Percentiles rank a stretch among this genome's conserved stretches.
phyloP scores from a whole-genome alignment of 2,797 vertebrate species.

The Falco rusticolus region DNA sequence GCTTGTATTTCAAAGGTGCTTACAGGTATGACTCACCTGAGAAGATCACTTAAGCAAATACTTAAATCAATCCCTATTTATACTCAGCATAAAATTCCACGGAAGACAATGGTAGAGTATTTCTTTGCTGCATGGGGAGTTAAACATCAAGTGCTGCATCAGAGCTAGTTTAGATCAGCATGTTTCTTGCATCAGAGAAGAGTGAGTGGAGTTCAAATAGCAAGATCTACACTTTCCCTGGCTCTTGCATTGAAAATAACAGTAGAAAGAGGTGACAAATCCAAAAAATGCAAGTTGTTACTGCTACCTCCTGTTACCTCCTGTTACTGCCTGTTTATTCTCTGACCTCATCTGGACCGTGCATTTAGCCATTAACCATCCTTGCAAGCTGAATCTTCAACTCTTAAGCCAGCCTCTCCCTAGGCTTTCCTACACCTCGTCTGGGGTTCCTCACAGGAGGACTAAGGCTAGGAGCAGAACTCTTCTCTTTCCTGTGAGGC shows the following conservation, averaged over 20 bases:
- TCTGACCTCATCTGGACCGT: accelerated
- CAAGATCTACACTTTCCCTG: not conserved
- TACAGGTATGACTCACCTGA: not conserved
- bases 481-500: not conserved
- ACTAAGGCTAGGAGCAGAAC: not conserved
- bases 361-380: not conserved
- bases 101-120: not conserved
- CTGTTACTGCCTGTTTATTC: not conserved
- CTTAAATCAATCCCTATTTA: not conserved
- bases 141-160: not conserved
- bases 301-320: not conserved
- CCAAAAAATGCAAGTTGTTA: not conserved
- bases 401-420: not conserved
- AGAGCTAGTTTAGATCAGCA: not conserved
- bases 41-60: not conserved
- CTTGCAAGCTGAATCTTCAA: not conserved
- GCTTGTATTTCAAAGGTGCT: not conserved
- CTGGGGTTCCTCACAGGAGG: not conserved
- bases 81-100: not conserved
- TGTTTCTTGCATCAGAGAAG: not conserved
- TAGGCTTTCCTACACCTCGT: not conserved
- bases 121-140: not conserved
- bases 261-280: not conserved
- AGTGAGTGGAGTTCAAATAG: not conserved
- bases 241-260: not conserved